These are phyloP conservation scores for Pseudomyrmex sp. DNA, from an alignment of 1,140 invertebrate species.

Conservation along the genomic window DNA sequence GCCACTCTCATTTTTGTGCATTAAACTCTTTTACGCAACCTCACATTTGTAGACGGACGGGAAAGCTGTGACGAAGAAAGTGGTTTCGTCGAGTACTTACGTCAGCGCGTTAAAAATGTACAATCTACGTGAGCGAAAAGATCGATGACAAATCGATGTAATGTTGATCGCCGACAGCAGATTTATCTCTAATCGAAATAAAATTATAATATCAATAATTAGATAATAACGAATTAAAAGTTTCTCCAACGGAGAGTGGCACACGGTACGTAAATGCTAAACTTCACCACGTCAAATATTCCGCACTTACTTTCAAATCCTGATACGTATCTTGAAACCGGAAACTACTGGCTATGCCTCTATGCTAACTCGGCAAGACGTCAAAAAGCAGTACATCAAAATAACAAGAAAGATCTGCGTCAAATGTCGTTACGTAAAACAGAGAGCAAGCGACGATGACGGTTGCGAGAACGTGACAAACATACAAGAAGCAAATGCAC, in stretches of 20 bases:
- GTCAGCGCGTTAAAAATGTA: constrained; percentile 14
- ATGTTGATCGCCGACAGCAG: neutral
- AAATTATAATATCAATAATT: neutral
- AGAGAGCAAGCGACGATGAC: neutral
- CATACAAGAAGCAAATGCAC: constrained; percentile 5
- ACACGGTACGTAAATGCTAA: neutral
- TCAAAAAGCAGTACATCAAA: constrained; percentile 18
- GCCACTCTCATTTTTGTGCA: neutral
- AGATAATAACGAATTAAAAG: neutral
- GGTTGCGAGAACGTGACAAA: constrained; percentile 6
- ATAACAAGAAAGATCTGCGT: constrained; percentile 9
- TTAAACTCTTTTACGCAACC: constrained; percentile 21
- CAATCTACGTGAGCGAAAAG: neutral
- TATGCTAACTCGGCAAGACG: neutral
- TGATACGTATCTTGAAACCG: neutral
- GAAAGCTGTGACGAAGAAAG: constrained; percentile 35
- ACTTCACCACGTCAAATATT: constrained; percentile 6
- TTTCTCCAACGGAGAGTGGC: neutral
- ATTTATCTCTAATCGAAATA: neutral
- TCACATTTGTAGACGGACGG: neutral
- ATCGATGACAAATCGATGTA: constrained; percentile 16
- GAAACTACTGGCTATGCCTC: neutral
- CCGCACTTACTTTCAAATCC: neutral
- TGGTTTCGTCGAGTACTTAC: neutral
- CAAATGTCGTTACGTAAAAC: constrained; percentile 20